Conservation (phyloP, 1,140 invertebrate species). For the Drosophila willistoni region DNA sequence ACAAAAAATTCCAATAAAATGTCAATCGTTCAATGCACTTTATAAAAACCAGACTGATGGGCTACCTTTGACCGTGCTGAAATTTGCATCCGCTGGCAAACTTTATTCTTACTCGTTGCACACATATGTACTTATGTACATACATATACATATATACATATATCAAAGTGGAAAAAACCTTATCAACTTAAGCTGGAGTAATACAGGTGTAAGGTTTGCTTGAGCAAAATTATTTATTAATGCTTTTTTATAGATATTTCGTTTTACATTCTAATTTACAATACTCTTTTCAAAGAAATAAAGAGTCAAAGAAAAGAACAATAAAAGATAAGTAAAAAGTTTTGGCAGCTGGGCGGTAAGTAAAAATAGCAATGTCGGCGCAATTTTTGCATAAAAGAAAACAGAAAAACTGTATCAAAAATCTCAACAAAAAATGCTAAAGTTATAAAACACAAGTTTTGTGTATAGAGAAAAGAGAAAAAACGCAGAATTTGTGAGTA, state of each 20-base stretch:
- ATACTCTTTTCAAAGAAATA: not conserved
- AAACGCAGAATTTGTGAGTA: not conserved
- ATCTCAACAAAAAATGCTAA: not conserved
- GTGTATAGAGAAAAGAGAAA: not conserved
- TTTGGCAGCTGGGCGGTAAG: conserved; percentile 12
- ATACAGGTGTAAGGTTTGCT: too few species aligned
- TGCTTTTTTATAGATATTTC: too few species aligned
- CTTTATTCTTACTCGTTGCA: too few species aligned
- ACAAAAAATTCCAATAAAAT: conserved; percentile 61
- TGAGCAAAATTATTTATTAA: too few species aligned
- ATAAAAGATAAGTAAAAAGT: not conserved
- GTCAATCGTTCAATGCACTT: conserved; percentile 52
- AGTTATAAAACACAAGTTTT: conserved; percentile 9
- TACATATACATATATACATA: too few species aligned
- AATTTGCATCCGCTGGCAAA: too few species aligned
- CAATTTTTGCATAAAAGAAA: conserved; percentile 3
- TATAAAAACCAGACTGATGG: too few species aligned
- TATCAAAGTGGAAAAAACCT: too few species aligned
- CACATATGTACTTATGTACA: too few species aligned
- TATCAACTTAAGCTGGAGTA: too few species aligned
- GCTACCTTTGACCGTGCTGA: too few species aligned
- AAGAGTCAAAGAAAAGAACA: conserved; percentile 1
- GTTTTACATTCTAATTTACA: too few species aligned
- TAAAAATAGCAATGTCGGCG: conserved; percentile 22
- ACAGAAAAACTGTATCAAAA: not conserved